Evolutionary conservation across 2,888 invertebrate species (phyloP), one percentile per base, ranked within the genome.

Genomic region (Tetranychus piercei): DNA sequence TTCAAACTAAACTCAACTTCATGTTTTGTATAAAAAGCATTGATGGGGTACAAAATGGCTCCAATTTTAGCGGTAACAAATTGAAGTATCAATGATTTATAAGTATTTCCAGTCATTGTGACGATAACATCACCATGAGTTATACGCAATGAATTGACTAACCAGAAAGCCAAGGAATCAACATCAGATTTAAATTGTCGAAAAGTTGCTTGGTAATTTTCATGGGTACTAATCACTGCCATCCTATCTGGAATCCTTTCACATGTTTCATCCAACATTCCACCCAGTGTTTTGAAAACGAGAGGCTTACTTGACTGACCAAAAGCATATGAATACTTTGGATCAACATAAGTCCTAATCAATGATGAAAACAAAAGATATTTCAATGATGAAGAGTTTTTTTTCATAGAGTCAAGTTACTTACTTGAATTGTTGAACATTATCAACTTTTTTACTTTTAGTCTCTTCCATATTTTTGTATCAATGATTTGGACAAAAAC

Each of bases 81-180:
- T 81, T 88, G 87, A 0, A 87, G 83, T 0, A 90, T 79, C 76
- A 88, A 86, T 92, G 92, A 94, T 80, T 91, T 88, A 71, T 86
- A 81, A 64, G 85, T 84, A 82, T 91, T 93, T 0, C 91, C 90
- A 0, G 88, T 87, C 89, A 90, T 91, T 34, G 93, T 84, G 0
- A 89, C 92, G 4, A 94, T 80, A 9, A 88, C 83, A 80, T 93
- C 92, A 0, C 90, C 90, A 44, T 82, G 85, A 75, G 86, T 79
- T 66, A 86, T 85, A 18, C 85, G 79, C 0, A 92, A 84, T 1
- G 90, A 89, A 1, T 88, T 88, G 0, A 90, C 91, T 6, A 91
- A 80, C 74, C 84, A 84, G 80, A 90, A 88, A 0, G 87, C 88
- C 86, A 74, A 71, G 9, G n/a, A 15, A 55, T 44, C 73, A 65